Evolutionary conservation across 2,888 invertebrate species (phyloP).

Genomic region (Tenthredo notha): DNA sequence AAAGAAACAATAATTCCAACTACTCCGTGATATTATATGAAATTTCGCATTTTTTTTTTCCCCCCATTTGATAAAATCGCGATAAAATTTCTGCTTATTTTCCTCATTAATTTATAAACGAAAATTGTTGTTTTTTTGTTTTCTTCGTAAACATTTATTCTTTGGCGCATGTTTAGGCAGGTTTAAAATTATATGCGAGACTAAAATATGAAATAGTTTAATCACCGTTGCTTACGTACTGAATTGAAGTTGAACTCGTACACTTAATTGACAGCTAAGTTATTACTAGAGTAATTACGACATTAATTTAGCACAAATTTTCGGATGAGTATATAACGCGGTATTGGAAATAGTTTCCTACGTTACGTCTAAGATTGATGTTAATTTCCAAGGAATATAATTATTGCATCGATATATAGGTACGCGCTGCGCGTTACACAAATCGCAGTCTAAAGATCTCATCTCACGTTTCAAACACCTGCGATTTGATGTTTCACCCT

Average conservation of each 20-base stretch:
- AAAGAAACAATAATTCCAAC: neutral
- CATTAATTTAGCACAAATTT: constrained; percentile 60
- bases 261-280: constrained; percentile 62
- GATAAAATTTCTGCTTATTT: too few species aligned
- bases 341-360: constrained; percentile 30
- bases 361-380: constrained; percentile 17
- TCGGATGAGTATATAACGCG: neutral
- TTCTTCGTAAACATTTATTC: too few species aligned
- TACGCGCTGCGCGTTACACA: neutral
- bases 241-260: constrained; percentile 7
- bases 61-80: too few species aligned
- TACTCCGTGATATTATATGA: neutral
- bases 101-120: too few species aligned
- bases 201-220: constrained; percentile 9
- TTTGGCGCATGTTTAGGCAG: too few species aligned
- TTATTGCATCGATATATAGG: neutral
- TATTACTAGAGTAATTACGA: constrained; percentile 62
- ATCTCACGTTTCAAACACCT: neutral
- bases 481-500: neutral
- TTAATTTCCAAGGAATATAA: constrained; percentile 27
- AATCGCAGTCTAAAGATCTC: neutral
- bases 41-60: too few species aligned
- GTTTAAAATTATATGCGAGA: neutral
- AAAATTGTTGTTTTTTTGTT: too few species aligned
- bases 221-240: neutral